Conservation (phyloP, 1,140 invertebrate species). For the Halictus rubicundus region DNA sequence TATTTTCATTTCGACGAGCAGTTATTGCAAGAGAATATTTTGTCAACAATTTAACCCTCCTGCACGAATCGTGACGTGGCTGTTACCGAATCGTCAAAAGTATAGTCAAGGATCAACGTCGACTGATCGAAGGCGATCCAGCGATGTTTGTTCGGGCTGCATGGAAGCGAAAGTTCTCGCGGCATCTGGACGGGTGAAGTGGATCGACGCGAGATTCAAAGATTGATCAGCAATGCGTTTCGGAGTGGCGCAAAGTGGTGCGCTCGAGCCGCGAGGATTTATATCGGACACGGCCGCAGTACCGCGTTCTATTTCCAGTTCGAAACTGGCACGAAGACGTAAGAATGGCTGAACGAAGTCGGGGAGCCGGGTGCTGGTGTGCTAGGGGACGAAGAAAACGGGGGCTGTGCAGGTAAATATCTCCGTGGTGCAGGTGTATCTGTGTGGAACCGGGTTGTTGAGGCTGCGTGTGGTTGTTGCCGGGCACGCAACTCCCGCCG, state of each 20-base stretch:
- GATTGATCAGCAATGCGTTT: not conserved
- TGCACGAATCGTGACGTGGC: too few species aligned
- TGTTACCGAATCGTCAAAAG: too few species aligned
- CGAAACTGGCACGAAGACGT: not conserved
- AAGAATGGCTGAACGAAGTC: not conserved
- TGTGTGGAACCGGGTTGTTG: too few species aligned
- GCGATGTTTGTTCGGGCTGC: too few species aligned
- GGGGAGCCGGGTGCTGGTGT: not conserved
- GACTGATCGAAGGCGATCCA: too few species aligned
- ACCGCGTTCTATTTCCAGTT: constrained; percentile 17
- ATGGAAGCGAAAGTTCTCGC: too few species aligned
- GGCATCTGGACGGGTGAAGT: too few species aligned
- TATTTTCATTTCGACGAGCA: too few species aligned
- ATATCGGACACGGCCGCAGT: not conserved
- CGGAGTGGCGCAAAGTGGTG: not conserved
- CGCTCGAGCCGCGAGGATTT: not conserved
- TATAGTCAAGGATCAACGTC: too few species aligned
- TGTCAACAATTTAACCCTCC: too few species aligned
- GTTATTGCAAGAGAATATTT: too few species aligned
- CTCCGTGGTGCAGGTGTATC: constrained; percentile 5
- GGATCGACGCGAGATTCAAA: not conserved
- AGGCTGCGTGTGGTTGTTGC: not conserved
- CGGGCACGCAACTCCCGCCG: constrained; percentile 22
- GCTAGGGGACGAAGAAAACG: too few species aligned
- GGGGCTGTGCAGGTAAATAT: not conserved